Conservation (phyloP, 2,888 invertebrate species). For the Serrognathus titanus region DNA sequence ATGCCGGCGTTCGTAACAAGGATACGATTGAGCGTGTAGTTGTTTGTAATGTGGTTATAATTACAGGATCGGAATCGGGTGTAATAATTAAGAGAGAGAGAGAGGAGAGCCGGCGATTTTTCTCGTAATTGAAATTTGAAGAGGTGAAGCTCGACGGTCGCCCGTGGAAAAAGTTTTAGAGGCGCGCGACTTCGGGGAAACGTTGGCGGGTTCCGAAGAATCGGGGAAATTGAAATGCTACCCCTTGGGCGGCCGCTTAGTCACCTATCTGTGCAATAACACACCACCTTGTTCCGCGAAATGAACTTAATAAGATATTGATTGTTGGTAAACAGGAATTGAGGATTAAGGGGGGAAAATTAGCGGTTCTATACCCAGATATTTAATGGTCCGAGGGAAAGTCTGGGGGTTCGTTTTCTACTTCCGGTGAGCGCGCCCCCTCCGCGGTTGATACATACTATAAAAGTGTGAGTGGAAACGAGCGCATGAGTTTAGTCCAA, state of each 20-base stretch:
- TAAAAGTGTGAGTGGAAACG: constrained; percentile 38
- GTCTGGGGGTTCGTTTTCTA: constrained; percentile 22
- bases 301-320: constrained; percentile 29
- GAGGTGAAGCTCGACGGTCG: too few relatives aligned
- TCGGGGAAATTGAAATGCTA: constrained; percentile 9
- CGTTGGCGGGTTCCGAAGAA: constrained; percentile 8
- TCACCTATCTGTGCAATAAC: constrained; percentile 7
- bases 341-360: constrained; percentile 5
- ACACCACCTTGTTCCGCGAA: constrained; percentile 28
- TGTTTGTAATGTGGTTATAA: too few relatives aligned
- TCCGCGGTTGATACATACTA: constrained; percentile 31
- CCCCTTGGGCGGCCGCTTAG: constrained; percentile 9
- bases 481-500: constrained; percentile 37
- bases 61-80: too few relatives aligned
- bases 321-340: constrained; percentile 35
- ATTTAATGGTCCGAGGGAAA: constrained; percentile 14
- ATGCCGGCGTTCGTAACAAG: too few relatives aligned
- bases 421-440: constrained; percentile 34
- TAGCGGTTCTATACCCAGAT: constrained; percentile 1
- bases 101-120: too few relatives aligned
- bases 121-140: too few relatives aligned
- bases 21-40: too few relatives aligned
- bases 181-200: neutral
- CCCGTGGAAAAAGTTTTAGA: too few relatives aligned
- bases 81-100: too few relatives aligned